These are phyloP conservation scores for Melinaea menophilus DNA, from an alignment of 2,888 invertebrate genomes.

Conservation along the genomic window DNA sequence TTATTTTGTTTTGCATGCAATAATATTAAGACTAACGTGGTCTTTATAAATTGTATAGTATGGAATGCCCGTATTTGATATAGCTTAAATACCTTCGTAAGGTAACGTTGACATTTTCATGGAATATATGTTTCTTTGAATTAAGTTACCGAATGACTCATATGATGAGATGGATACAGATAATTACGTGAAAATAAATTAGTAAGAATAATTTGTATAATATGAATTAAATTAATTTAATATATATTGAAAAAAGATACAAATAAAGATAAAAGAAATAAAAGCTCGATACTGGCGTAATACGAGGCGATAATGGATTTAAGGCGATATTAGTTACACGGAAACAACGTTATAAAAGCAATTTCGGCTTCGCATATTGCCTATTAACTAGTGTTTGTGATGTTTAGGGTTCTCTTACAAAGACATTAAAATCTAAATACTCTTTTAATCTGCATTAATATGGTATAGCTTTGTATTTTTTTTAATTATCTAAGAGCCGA, in stretches of 20 bases:
- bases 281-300: conserved; percentile 29
- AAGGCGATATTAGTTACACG: conserved; percentile 66
- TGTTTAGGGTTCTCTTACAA: conserved; percentile 29
- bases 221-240: neutral
- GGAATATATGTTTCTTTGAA: no score
- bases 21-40: neutral
- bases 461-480: no score
- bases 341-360: conserved; percentile 74
- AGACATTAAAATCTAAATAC: conserved; percentile 19
- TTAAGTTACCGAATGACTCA: no score
- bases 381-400: conserved; percentile 60
- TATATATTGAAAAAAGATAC: conserved; percentile 15
- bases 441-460: conserved; percentile 10
- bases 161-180: no score
- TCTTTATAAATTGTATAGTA: neutral
- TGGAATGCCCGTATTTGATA: no score
- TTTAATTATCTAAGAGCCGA: no score
- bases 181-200: no score
- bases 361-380: conserved; percentile 75
- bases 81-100: no score
- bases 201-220: neutral
- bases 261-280: conserved; percentile 25
- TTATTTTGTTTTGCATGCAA: conserved; percentile 16
- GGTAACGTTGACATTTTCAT: no score
- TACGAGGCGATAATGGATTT: conserved; percentile 62